phyloP scores from a whole-genome alignment of 1,140 invertebrate genomes.

The Oreohelix idahoensis region DNA sequence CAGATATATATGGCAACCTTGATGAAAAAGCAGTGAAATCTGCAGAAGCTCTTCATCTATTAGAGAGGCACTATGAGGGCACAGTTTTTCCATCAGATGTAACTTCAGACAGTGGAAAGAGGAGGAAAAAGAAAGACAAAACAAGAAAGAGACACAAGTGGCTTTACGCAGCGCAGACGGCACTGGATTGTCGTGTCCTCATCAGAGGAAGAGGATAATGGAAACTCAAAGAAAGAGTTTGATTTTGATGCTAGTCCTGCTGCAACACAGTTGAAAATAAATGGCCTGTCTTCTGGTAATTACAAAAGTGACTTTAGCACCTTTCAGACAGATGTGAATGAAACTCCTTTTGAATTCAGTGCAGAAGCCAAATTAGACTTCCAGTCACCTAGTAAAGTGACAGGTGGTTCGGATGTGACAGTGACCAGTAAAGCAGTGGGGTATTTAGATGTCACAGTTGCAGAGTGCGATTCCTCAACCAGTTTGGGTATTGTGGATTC shows the following conservation, averaged over 20 bases:
- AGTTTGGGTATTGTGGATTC: no score
- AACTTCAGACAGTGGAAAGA: not conserved
- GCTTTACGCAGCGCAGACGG: not conserved
- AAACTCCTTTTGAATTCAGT: no score
- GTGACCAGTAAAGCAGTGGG: no score
- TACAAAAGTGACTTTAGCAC: not conserved
- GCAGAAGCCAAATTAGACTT: no score
- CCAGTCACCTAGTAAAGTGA: no score
- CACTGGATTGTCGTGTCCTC: not conserved
- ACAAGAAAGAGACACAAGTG: constrained; percentile 20
- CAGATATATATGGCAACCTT: no score
- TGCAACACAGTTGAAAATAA: not conserved
- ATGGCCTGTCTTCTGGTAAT: no score
- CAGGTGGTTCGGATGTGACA: no score
- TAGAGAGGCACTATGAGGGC: constrained; percentile 23
- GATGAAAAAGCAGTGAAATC: no score
- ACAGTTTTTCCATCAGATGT: not conserved
- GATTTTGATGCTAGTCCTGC: not conserved
- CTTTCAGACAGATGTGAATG: not conserved
- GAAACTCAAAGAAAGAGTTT: not conserved
- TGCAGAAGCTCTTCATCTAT: constrained; percentile 28
- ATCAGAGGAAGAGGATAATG: constrained; percentile 7
- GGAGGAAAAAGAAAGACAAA: no score
- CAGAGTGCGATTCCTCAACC: no score
- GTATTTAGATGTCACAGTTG: no score